A percentile compares a stretch with the other conserved stretches of the same genome.
Conservation (phyloP, 2,113 vertebrate genomes). For the Nannospalax galili region DNA sequence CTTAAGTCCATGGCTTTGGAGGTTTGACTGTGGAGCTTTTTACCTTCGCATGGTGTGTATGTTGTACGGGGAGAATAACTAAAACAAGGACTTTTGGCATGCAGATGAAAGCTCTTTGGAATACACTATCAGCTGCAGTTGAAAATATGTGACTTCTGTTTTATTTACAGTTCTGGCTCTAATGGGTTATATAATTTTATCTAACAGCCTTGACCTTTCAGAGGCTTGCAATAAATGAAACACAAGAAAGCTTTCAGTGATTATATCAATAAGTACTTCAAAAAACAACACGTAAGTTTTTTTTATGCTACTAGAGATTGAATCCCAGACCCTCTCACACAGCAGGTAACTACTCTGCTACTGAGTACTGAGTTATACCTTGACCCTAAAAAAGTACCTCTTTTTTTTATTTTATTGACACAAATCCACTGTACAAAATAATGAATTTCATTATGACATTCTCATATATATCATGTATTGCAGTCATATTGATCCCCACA, state of each 20-base stretch:
- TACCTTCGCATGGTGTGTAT: not conserved
- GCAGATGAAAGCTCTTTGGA: not conserved
- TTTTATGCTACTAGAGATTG: too few species aligned
- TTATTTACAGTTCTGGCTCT: not conserved
- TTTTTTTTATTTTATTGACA: too few species aligned
- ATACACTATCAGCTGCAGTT: not conserved
- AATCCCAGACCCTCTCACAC: too few species aligned
- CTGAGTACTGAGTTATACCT: too few species aligned
- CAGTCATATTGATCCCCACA: too few species aligned
- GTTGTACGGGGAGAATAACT: not conserved
- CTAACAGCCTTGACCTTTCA: not conserved
- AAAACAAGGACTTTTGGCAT: not conserved
- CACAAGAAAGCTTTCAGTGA: not conserved
- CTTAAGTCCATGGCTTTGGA: not conserved
- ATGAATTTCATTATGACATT: too few species aligned
- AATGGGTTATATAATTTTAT: not conserved
- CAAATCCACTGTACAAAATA: too few species aligned
- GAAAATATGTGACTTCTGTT: conserved; percentile 27
- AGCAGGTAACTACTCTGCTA: too few species aligned
- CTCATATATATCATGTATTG: too few species aligned
- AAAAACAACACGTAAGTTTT: too few species aligned
- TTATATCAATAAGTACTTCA: not conserved
- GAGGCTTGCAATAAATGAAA: conserved; percentile 14
- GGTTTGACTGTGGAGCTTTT: not conserved
- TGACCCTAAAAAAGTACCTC: too few species aligned